Conservation (phyloP, 2,113 vertebrate species). For the Vimba vimba region DNA sequence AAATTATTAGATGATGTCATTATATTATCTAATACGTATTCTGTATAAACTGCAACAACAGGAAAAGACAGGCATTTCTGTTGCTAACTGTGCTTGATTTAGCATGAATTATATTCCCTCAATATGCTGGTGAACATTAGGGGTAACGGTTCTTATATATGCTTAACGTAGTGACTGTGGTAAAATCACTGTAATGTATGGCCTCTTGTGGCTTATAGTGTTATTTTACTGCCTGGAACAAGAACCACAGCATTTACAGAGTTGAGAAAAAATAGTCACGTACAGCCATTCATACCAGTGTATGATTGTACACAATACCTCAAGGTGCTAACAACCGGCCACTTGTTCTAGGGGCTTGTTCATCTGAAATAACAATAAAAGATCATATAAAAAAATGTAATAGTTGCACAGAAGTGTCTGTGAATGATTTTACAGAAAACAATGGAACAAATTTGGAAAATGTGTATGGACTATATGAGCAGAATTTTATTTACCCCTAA, state of each 20-base stretch:
- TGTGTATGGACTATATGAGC: not conserved
- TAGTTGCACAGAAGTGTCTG: not conserved
- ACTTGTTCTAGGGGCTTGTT: not conserved
- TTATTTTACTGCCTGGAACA: slow-evolving; percentile 55
- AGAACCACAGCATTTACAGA: slow-evolving; percentile 42
- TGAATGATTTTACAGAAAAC: not conserved
- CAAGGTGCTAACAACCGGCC: not conserved
- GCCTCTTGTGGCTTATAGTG: slow-evolving; percentile 26
- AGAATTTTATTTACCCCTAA: no score
- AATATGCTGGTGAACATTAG: slow-evolving; percentile 74
- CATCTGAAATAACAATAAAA: not conserved
- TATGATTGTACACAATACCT: slow-evolving; percentile 21
- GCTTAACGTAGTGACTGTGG: not conserved
- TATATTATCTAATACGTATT: not conserved
- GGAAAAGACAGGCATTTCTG: slow-evolving; percentile 50
- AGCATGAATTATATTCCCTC: slow-evolving; percentile 73
- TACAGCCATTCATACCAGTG: slow-evolving; percentile 22
- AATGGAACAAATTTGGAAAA: not conserved
- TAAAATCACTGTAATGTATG: slow-evolving; percentile 25
- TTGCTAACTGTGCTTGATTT: slow-evolving; percentile 68
- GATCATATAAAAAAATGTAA: not conserved
- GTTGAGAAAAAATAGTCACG: slow-evolving; percentile 40
- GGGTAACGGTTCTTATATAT: slow-evolving; percentile 67
- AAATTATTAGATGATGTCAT: no score
- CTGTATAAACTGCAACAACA: not conserved